Evolutionary conservation across 2,113 vertebrate genomes (phyloP).

Genomic region (Andinoacara biseriatus): DNA sequence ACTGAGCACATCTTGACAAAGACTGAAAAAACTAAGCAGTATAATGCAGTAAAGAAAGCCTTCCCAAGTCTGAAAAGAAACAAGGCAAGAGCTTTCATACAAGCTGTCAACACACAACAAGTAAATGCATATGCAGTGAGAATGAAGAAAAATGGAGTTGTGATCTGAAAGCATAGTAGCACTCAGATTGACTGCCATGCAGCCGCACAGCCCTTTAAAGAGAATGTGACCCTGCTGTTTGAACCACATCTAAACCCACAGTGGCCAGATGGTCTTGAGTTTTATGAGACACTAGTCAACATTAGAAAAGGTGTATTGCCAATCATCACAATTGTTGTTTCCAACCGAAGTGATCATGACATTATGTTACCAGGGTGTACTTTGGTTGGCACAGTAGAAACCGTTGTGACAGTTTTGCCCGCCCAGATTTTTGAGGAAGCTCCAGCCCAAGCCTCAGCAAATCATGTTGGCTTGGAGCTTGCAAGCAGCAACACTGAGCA

Average conservation of each 20-base stretch:
- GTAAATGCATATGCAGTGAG: not conserved
- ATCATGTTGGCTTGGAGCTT: not conserved
- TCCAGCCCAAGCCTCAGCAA: not conserved
- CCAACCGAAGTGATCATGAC: not conserved
- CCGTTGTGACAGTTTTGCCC: not conserved
- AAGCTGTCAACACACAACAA: not conserved
- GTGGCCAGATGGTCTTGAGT: constrained; percentile 39
- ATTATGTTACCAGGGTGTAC: not conserved
- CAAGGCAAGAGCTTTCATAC: constrained; percentile 25
- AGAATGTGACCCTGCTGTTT: constrained; percentile 18
- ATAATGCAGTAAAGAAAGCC: not conserved
- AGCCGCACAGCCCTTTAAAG: not conserved
- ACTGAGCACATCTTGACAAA: constrained; percentile 30
- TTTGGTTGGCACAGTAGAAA: not conserved
- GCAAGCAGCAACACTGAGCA: not conserved
- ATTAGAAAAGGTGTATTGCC: not conserved
- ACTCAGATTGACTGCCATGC: not conserved
- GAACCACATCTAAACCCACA: constrained; percentile 16
- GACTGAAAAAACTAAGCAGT: not conserved
- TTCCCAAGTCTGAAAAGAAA: constrained; percentile 10
- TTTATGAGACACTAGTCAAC: constrained; percentile 9
- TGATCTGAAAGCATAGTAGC: not conserved
- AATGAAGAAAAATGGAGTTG: not conserved
- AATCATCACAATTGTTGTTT: not conserved
- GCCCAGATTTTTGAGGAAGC: not conserved